These are phyloP conservation scores for Alligator mississippiensis DNA, from an alignment of 2,113 vertebrate genomes.

Conservation along the genomic window DNA sequence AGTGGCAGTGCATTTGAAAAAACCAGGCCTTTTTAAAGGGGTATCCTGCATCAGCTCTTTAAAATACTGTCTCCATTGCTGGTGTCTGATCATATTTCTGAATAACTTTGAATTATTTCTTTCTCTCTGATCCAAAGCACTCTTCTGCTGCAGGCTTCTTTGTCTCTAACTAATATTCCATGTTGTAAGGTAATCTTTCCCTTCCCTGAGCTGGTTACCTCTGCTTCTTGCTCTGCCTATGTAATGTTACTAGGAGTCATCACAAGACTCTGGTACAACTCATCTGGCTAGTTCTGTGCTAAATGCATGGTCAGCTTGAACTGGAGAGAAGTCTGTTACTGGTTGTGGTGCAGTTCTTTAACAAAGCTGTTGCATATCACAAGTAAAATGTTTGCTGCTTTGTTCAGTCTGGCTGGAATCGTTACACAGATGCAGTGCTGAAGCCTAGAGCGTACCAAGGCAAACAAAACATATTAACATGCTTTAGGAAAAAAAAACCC, in stretches of 20 bases:
- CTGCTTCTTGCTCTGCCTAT: rapidly evolving
- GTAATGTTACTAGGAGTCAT: neutral
- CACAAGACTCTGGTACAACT: neutral
- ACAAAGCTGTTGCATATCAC: neutral
- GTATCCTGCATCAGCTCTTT: neutral
- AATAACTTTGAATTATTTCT: neutral
- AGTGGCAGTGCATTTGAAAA: neutral
- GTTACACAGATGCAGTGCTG: neutral
- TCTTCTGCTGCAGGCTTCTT: neutral
- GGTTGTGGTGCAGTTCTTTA: neutral
- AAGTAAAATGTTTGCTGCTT: neutral
- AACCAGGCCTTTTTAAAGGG: neutral
- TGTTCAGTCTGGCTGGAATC: neutral
- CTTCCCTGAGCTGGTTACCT: neutral
- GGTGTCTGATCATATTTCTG: neutral
- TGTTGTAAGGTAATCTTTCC: neutral
- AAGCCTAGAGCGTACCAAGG: neutral
- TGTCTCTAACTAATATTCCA: neutral
- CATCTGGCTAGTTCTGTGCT: neutral
- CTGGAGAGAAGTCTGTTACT: neutral
- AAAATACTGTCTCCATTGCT: neutral
- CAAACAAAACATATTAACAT: neutral
- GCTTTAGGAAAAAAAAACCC: neutral
- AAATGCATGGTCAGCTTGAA: neutral
- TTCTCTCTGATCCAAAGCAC: neutral